phyloP scores from a whole-genome alignment of 2,888 invertebrate genomes.

The Trilocha varians region DNA sequence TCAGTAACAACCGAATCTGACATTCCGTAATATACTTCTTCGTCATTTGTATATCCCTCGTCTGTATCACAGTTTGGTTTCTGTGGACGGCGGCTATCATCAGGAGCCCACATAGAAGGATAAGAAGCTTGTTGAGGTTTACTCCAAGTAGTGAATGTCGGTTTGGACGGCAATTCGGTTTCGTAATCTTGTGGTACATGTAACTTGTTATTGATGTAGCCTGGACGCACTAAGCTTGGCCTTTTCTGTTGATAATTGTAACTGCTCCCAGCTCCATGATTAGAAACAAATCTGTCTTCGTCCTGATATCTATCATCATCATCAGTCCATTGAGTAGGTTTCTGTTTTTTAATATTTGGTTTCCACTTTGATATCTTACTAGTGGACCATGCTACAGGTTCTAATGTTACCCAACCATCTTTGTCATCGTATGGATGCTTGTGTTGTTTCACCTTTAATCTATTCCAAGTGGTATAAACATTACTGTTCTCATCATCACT shows the following conservation, averaged over 20 bases:
- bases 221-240: conserved; percentile 43
- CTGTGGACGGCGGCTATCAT: conserved; percentile 53
- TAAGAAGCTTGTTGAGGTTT: conserved; percentile 41
- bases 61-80: conserved; percentile 60
- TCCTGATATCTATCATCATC: conserved; percentile 42
- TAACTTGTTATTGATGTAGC: conserved; percentile 53
- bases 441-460: conserved; percentile 68
- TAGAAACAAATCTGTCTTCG: conserved; percentile 25
- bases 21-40: conserved; percentile 49
- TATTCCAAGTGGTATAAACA: conserved; percentile 64
- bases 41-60: conserved; percentile 40
- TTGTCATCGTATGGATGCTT: conserved; percentile 78
- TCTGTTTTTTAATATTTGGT: conserved; percentile 73
- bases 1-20: conserved; percentile 64
- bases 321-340: conserved; percentile 57
- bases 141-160: conserved; percentile 34
- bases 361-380: conserved; percentile 88
- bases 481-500: conserved; percentile 33
- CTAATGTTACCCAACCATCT: conserved; percentile 84
- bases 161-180: conserved; percentile 52
- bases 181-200: conserved; percentile 48
- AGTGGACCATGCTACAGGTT: conserved; percentile 85
- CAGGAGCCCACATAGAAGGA: conserved; percentile 51
- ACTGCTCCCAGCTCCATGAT: conserved; percentile 35
- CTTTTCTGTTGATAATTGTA: conserved; percentile 48